These are phyloP conservation scores for Bombus difficillimus DNA, from an alignment of 1,140 invertebrate genomes.

Conservation along the genomic window DNA sequence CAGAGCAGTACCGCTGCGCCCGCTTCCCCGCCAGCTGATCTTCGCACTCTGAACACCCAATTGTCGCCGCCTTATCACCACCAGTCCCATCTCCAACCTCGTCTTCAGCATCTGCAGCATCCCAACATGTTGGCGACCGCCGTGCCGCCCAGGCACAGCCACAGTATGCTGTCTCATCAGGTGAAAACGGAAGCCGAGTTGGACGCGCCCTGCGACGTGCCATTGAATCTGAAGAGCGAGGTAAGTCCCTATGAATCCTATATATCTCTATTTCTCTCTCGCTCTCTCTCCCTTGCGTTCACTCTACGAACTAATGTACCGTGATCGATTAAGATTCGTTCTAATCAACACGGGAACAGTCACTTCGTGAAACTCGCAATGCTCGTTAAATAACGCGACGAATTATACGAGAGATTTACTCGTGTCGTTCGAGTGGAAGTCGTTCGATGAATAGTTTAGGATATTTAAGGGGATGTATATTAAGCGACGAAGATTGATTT, in stretches of 20 bases:
- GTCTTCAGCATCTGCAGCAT: slow-evolving; percentile 79
- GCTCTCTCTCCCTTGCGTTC: slow-evolving; percentile 13
- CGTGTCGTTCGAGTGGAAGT: neutral
- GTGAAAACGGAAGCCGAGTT: slow-evolving; percentile 79
- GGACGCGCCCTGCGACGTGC: slow-evolving; percentile 80
- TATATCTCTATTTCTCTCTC: neutral
- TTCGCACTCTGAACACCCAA: slow-evolving; percentile 81
- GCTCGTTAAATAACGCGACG: neutral
- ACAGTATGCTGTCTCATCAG: slow-evolving; percentile 79
- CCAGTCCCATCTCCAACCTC: slow-evolving; percentile 74
- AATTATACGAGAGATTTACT: neutral
- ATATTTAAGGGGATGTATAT: neutral
- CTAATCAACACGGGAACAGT: slow-evolving; percentile 42
- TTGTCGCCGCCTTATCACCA: slow-evolving; percentile 79
- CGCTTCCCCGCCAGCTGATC: slow-evolving; percentile 82
- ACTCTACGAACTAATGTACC: slow-evolving; percentile 10
- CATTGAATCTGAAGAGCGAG: slow-evolving; percentile 82
- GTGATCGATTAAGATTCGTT: slow-evolving; percentile 44
- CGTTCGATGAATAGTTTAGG: neutral
- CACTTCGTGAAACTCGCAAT: neutral
- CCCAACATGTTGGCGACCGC: slow-evolving; percentile 82
- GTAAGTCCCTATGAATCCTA: slow-evolving; percentile 70
- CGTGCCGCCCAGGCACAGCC: slow-evolving; percentile 79
- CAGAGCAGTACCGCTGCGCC: slow-evolving; percentile 82
- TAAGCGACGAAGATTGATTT: neutral